A percentile compares a stretch with the other conserved stretches of the same genome.
phyloP scores from a whole-genome alignment of 2,797 vertebrate genomes.

The Lagorchestes hirsutus region DNA sequence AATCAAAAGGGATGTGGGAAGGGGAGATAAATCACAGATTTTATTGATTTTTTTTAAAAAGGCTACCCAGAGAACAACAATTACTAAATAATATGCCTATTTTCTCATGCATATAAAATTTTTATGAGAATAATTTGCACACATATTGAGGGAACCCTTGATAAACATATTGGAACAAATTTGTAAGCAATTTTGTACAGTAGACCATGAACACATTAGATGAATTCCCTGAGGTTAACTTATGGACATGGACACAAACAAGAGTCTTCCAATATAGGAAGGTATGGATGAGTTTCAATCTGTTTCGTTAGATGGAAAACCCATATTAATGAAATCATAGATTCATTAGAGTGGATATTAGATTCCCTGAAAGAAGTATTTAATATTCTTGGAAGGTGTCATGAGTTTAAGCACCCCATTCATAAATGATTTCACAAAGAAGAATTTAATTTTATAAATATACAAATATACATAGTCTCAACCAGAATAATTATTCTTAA shows the following conservation, averaged over 20 bases:
- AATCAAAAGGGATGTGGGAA: background rate
- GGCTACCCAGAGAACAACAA: background rate
- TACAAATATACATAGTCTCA: background rate
- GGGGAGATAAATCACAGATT: background rate
- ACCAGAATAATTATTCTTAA: background rate
- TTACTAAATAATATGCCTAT: background rate
- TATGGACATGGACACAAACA: background rate
- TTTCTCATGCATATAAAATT: background rate
- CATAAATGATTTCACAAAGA: background rate
- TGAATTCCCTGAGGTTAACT: background rate
- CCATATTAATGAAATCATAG: background rate
- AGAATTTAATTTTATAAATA: background rate
- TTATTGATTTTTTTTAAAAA: background rate
- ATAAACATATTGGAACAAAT: background rate
- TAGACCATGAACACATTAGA: background rate
- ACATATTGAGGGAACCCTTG: background rate
- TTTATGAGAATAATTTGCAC: background rate
- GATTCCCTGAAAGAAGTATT: background rate
- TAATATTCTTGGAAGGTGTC: background rate
- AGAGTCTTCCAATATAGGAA: background rate
- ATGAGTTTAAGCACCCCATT: background rate
- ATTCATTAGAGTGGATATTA: background rate
- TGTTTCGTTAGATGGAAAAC: background rate
- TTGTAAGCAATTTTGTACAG: background rate
- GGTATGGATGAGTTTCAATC: background rate